These are phyloP conservation scores for Napeogenes sylphis DNA, from an alignment of 2,888 invertebrate genomes.

Conservation along the genomic window DNA sequence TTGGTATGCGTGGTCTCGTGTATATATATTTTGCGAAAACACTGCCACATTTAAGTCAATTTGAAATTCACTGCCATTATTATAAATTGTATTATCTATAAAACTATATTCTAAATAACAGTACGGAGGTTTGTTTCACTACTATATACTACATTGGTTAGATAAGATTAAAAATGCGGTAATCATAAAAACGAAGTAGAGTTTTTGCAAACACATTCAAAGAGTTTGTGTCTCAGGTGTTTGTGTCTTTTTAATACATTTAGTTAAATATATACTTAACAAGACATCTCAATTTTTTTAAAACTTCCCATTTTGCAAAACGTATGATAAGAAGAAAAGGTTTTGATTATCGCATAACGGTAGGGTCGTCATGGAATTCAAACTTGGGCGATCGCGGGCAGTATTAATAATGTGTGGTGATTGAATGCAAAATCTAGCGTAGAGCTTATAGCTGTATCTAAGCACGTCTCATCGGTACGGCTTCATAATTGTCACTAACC, in stretches of 20 bases:
- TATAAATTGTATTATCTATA: conserved; percentile 18
- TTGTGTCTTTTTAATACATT: background rate
- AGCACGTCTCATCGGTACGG: conserved; percentile 10
- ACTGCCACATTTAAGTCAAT: conserved; percentile 33
- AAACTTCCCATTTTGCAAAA: too few relatives aligned
- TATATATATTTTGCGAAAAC: conserved; percentile 13
- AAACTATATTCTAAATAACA: conserved; percentile 13
- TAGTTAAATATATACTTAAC: background rate
- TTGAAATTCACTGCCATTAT: conserved; percentile 33
- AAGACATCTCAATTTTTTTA: background rate
- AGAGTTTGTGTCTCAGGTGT: background rate
- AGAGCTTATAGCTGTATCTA: conserved; percentile 21
- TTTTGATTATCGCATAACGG: conserved; percentile 34
- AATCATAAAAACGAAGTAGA: background rate
- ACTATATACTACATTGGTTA: conserved; percentile 14
- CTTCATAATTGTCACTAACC: conserved; percentile 12
- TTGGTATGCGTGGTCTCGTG: conserved; percentile 13
- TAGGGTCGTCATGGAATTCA: conserved; percentile 35
- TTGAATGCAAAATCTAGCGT: conserved; percentile 53
- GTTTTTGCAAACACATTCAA: background rate
- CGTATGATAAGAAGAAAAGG: background rate
- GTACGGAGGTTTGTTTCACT: conserved; percentile 28
- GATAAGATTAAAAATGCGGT: conserved; percentile 23
- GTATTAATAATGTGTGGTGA: conserved; percentile 65
- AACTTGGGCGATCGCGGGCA: conserved; percentile 51